Base-by-base conservation (phyloP, 2,888 invertebrate species). In the Stenodema calcarata region DNA sequence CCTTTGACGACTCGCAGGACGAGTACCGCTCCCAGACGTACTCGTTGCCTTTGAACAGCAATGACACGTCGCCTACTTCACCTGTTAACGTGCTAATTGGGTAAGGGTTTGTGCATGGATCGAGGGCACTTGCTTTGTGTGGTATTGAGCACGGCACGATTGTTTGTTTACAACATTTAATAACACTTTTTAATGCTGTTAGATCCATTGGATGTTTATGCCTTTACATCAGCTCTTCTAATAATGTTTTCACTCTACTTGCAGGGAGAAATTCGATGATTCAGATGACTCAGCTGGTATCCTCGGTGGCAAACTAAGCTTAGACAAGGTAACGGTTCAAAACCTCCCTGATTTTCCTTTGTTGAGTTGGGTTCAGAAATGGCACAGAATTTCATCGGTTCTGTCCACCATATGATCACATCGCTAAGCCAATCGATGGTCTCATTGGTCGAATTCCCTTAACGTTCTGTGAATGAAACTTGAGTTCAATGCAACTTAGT, bases 1-100 rank as follows among this genome's bases (percentile, higher is more conserved):
- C 84, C 23, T 84, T 84, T 44, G 84, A 84, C 73, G 80, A 80
- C 18, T 84, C 84, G 27, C 44, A 73, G 28, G 84, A 84, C 30
- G 84, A 75, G 44, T 41, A 18, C 12, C 41, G 42, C 75, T 70
- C 70, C 14, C 54, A 81, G 16, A 83, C 62, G 12, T 41, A 70
- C 23, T 83, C 83, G 42, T 30, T 81, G 44, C 82, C 82, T 9
- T 41, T 47, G 42, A 84, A 84, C 73, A 84, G 84, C 28, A 18
- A 75, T 73, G 75, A 84, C 42, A 73, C 84, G 9, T 84, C 73
- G 23, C 84, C 84, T 30, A 69, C 82, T 27, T 82, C 82, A 2
- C 82, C 82, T 14, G 69, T 82, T 9, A 69, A 69, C 35, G 62
- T 69, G 23, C 69, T 69, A 16, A 69, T 82, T 23, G 47, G 82